Base-by-base conservation (phyloP, 30 jellyfish, hydroid and myxozoan species). In the Aurelia aurita complex sp. Pacific region DNA sequence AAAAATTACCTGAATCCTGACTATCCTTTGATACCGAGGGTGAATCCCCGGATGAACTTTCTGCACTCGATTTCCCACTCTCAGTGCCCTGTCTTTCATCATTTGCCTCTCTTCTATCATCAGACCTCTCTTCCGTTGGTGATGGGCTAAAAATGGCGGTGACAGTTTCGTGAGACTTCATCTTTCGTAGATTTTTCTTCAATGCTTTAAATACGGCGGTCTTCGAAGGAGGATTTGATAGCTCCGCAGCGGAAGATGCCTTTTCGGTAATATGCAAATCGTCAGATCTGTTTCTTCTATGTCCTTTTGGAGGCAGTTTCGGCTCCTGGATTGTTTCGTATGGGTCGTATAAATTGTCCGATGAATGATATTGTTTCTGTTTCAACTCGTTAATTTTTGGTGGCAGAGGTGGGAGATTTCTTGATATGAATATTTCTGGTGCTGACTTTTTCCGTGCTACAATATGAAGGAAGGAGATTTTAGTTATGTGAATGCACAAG, bases 111-210 rank as follows among this genome's bases (percentile, higher is more conserved):
- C 62, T 19, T 42, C 78, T 65, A 15, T 34, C 19, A 34, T 74
- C 89, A 0, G 88, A 34, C 54, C 50, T 71, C 33, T 42, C 63
- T 4, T 73, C 78, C 4, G 76, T 61, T 46, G 43, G 76, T 11
- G 86, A 17, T 40, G 73, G 73, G 72, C 69, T 63, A 64, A 13
- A 88, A 8, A 88, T 69, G 52, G 88, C 76, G n/a, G 87, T 35
- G 38, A 94, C 87, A 9, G 94, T 87, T 73, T 94, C 98, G 77
- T 88, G 96, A 16, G 98, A 94, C 23, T 86, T 79, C 98, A 94
- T 94, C 62, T 97, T 85, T 16, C 97, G 83, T 46, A 79, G 96
- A 40, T 69, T 77, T 80, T 88, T 94, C 76, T 89, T 65, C 32
- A 83, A 79, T 2, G 74, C 90, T 66, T 40, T 73, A 40, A 75